Percentiles rank a stretch among this genome's conserved stretches.
Evolutionary conservation across 2,113 vertebrate genomes (phyloP).

Genomic region (Motacilla alba): DNA sequence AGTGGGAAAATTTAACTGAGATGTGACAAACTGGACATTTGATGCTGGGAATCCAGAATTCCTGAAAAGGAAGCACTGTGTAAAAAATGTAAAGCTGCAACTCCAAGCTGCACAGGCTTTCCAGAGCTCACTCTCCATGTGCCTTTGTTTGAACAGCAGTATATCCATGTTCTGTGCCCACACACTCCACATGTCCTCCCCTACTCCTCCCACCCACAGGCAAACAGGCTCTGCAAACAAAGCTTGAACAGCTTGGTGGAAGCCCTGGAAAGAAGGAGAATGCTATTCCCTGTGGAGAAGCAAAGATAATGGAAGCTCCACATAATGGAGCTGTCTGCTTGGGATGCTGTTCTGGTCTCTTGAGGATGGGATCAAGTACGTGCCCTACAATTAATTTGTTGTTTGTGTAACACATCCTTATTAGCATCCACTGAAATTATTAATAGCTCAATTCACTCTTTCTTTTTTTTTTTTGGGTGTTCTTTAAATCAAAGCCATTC

Average conservation of each 20-base stretch:
- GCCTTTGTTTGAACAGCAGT: not conserved
- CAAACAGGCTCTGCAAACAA: slow-evolving; percentile 1
- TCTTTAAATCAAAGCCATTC: not conserved
- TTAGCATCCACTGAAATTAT: not conserved
- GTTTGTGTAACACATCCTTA: not conserved
- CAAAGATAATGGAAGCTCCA: not conserved
- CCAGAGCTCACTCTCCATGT: not conserved
- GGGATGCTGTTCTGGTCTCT: not conserved
- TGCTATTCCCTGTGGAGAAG: not conserved
- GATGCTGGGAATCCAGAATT: not conserved
- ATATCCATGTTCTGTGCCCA: not conserved
- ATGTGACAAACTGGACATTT: not conserved
- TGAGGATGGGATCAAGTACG: not conserved
- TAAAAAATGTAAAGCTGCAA: not conserved
- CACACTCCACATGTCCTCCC: not conserved
- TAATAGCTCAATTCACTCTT: not conserved
- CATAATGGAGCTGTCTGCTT: not conserved
- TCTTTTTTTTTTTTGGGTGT: not conserved
- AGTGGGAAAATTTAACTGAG: not conserved
- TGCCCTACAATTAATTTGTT: slow-evolving; percentile 18
- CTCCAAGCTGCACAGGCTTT: not conserved
- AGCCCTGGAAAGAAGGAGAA: not conserved
- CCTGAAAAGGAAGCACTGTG: not conserved
- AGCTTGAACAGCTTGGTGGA: not conserved
- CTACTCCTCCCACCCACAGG: not conserved